Percentiles rank a stretch among this genome's conserved stretches.
Evolutionary conservation across 2,797 vertebrate genomes (phyloP).

Genomic region (Sebastes iracundus): DNA sequence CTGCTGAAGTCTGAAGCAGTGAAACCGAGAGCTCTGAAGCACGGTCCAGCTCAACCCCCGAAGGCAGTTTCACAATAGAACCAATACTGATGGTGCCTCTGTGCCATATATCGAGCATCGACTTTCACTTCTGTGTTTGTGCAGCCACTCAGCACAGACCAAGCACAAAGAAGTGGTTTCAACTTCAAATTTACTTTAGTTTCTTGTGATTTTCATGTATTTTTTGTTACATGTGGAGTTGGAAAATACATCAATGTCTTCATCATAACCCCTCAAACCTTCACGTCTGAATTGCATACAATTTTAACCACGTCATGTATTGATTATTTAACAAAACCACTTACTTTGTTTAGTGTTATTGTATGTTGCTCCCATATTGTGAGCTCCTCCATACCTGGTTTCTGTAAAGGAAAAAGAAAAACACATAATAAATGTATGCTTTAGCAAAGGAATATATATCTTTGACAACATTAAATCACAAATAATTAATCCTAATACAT

Average conservation of each 20-base stretch:
- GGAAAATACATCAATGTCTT: not conserved
- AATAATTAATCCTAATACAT: not conserved
- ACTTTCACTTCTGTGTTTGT: not conserved
- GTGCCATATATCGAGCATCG: not conserved
- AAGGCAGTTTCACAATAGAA: conserved; percentile 12
- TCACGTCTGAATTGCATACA: not conserved
- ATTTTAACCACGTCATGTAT: not conserved
- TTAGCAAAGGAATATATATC: not conserved
- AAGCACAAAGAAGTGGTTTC: not conserved
- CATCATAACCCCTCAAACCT: not conserved
- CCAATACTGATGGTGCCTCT: conserved; percentile 2
- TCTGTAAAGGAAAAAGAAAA: conserved; percentile 58
- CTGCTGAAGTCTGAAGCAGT: conserved; percentile 32
- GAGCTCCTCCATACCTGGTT: conserved; percentile 92
- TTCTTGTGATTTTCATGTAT: not conserved
- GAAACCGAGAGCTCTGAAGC: conserved; percentile 46
- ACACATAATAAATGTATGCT: not conserved
- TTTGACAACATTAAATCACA: not conserved
- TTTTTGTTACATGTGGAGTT: not conserved
- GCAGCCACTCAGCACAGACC: not conserved
- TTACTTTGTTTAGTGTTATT: conserved; percentile 89
- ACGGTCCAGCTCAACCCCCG: not conserved
- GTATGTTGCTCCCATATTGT: conserved; percentile 97
- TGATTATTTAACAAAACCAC: conserved; percentile 24
- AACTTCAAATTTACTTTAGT: not conserved